Percentiles rank a stretch among this genome's conserved stretches.
These are phyloP conservation scores for Amiota mariae DNA, from an alignment of 2,888 invertebrate genomes.

Conservation along the genomic window DNA sequence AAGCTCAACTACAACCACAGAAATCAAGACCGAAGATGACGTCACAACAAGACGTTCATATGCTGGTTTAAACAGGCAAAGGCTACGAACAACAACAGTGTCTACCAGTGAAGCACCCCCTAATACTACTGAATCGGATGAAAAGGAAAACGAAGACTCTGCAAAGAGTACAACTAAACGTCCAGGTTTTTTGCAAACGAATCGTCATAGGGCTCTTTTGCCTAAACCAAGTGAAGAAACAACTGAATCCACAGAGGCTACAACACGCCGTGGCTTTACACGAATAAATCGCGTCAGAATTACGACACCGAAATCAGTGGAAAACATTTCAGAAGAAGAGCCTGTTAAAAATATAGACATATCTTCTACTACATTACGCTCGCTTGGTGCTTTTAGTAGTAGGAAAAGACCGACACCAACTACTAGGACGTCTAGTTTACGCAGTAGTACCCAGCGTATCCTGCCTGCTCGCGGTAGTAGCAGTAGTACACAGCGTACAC, in stretches of 20 bases:
- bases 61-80: conserved; percentile 40
- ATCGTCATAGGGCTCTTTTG: conserved; percentile 53
- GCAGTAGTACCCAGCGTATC: conserved; percentile 41
- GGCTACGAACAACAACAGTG: conserved; percentile 26
- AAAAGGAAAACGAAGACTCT: conserved; percentile 19
- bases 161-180: conserved; percentile 37
- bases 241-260: conserved; percentile 9
- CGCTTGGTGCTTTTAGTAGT: conserved; percentile 35
- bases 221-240: conserved; percentile 4
- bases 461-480: no score
- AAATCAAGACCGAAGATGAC: conserved; percentile 1
- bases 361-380: conserved; percentile 36
- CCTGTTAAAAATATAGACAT: conserved; percentile 2
- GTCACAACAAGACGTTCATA: conserved; percentile 44
- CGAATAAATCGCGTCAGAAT: conserved; percentile 33
- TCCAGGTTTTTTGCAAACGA: conserved; percentile 50
- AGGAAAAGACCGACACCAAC: conserved; percentile 35
- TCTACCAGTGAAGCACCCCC: background rate
- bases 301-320: conserved; percentile 14
- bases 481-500: conserved; percentile 42
- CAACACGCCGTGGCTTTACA: conserved; percentile 35
- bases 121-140: conserved; percentile 28
- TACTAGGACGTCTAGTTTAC: background rate
- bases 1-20: conserved; percentile 14
- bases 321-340: background rate